phyloP scores from a whole-genome alignment of 2,113 vertebrate species.

The Syrmaticus mikado region DNA sequence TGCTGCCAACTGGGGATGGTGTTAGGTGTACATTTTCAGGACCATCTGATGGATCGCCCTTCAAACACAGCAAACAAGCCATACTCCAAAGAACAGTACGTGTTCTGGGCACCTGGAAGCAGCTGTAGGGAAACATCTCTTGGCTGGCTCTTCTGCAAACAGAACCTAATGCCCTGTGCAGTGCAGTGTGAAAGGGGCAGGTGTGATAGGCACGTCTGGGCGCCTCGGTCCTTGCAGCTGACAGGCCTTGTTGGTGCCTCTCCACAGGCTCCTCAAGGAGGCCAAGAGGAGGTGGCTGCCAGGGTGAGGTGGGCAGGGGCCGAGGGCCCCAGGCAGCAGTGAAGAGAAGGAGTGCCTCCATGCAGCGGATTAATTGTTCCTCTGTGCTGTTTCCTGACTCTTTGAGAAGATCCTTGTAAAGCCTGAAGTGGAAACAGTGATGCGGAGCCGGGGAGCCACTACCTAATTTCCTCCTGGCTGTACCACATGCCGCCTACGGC shows the following conservation, averaged over 20 bases:
- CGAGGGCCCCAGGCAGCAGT: accelerated
- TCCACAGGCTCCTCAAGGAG: neutral
- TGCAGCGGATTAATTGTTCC: neutral
- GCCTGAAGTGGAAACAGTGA: conserved; percentile 33
- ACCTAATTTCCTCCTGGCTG: neutral
- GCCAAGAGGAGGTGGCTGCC: neutral
- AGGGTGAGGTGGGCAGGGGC: neutral
- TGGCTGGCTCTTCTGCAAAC: neutral
- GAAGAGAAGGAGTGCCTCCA: neutral
- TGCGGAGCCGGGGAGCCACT: neutral
- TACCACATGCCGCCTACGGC: neutral
- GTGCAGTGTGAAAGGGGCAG: accelerated
- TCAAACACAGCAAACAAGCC: neutral
- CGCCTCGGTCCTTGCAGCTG: neutral
- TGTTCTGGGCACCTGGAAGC: neutral
- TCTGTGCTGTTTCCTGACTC: neutral
- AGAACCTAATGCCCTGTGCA: neutral
- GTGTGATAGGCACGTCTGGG: neutral
- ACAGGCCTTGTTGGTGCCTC: neutral
- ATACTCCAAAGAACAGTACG: neutral
- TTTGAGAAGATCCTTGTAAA: neutral
- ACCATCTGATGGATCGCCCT: neutral
- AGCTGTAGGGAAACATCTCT: neutral
- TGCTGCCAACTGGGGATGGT: neutral
- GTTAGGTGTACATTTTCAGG: neutral